Evolutionary conservation across 2,113 vertebrate species (phyloP), one percentile per base, ranked within the genome.

Genomic region (Condylura cristata): DNA sequence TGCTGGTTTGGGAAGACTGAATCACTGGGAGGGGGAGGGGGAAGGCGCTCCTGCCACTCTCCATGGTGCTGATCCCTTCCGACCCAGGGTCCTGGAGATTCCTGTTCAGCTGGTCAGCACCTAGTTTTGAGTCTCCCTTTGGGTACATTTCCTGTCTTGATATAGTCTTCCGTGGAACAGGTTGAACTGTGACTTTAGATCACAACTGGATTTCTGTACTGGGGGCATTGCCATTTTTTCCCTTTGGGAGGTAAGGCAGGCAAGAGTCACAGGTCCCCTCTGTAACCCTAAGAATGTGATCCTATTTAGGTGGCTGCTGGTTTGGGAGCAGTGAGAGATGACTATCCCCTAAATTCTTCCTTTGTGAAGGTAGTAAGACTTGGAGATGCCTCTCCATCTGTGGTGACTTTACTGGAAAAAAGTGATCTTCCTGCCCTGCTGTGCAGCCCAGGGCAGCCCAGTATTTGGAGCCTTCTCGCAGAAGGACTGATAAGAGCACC

Each of bases 31-130:
- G 10, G 34, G 74, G 22, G 17, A 46, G 5, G 18, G 78, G 34
- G 10, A 18, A 37, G 8, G 0, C 0, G 30, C 12, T 30, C 20
- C 18, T 44, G 75, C 30, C 68, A 78, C 97, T 97, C 95, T 97
- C 97, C 95, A 5, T 87, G 86, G 82, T 93, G 86, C 39, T 85
- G 96, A 95, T 88, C 24, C 9, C 0, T 75, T 56, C 9, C 44
- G 75, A 6, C 20, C 48, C 53, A 66, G 65, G 56, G 39, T 48
- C 28, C 44, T 66, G 8, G 12, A 30, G 34, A 46, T 60, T 24
- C 58, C 53, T 68, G 46, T 37, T n/a, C 34, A 16, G 56, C 37
- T 61, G 46, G 46, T 17, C 37, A 84, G 63, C 28, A 82, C 46
- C 39, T 30, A 11, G 13, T 24, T 16, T 63, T 68, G 74, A 91